These are phyloP conservation scores for Probaryconus sp. DNA, from an alignment of 1,140 invertebrate species.

Conservation along the genomic window DNA sequence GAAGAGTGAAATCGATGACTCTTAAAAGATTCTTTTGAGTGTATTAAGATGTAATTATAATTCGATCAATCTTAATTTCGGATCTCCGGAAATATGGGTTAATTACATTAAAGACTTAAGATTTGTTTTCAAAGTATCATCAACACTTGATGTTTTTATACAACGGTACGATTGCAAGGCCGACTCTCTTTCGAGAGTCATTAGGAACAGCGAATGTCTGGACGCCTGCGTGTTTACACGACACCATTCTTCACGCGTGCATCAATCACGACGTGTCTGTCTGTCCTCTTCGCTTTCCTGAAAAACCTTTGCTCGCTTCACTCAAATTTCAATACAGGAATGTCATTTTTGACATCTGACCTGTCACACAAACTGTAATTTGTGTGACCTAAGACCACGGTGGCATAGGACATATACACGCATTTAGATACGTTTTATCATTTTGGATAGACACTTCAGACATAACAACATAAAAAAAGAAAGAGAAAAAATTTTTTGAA, in stretches of 20 bases:
- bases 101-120: neutral
- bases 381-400: neutral
- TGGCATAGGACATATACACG: no score
- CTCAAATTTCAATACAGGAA: constrained; percentile 51
- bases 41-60: no score
- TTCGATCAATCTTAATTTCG: no score
- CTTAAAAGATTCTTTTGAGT: no score
- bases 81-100: no score
- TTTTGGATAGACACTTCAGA: no score
- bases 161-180: constrained; percentile 10
- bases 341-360: constrained; percentile 59
- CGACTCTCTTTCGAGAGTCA: constrained; percentile 60
- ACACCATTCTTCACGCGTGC: constrained; percentile 67
- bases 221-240: constrained; percentile 76
- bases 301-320: constrained; percentile 47
- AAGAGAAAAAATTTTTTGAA: no score
- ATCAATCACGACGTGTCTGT: constrained; percentile 75
- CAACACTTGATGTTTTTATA: constrained; percentile 34
- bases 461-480: neutral
- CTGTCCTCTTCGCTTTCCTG: constrained; percentile 61
- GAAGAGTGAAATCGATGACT: no score
- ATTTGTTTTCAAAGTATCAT: neutral
- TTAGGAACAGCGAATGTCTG: constrained; percentile 65
- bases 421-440: no score
- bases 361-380: constrained; percentile 40